Evolutionary conservation across 1,140 invertebrate genomes (phyloP).

Genomic region (Leptinotarsa undecemlineata): DNA sequence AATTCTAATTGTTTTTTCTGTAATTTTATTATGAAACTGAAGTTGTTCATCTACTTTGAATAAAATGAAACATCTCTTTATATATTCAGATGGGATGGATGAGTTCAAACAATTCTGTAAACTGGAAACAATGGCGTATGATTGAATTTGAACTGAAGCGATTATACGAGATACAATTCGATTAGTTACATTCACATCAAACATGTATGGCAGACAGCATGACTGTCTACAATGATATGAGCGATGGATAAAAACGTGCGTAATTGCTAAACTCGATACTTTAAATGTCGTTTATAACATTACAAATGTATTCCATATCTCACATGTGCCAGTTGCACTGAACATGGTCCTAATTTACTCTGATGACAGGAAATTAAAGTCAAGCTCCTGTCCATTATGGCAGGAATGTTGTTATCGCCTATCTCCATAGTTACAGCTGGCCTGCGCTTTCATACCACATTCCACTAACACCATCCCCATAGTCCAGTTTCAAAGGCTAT

Average conservation of each 20-base stretch:
- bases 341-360: conserved; percentile 45
- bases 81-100: no score
- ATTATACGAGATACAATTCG: no score
- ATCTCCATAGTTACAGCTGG: conserved; percentile 44
- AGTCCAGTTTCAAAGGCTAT: conserved; percentile 35
- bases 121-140: no score
- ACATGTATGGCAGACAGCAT: neutral
- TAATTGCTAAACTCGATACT: conserved; percentile 20
- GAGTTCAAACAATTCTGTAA: no score
- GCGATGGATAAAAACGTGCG: neutral
- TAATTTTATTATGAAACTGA: no score
- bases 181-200: neutral
- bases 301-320: conserved; percentile 39
- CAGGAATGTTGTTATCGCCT: conserved; percentile 44
- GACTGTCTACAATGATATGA: neutral
- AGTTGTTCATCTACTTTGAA: no score
- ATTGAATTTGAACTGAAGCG: no score
- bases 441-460: conserved; percentile 34
- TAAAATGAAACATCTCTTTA: no score
- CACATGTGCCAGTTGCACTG: conserved; percentile 34
- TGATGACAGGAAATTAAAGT: conserved; percentile 51
- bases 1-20: no score
- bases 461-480: conserved; percentile 30
- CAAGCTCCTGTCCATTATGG: conserved; percentile 46
- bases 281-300: conserved; percentile 22